Evolutionary conservation across 2,797 vertebrate genomes (phyloP).

Genomic region (Takifugu rubripes): DNA sequence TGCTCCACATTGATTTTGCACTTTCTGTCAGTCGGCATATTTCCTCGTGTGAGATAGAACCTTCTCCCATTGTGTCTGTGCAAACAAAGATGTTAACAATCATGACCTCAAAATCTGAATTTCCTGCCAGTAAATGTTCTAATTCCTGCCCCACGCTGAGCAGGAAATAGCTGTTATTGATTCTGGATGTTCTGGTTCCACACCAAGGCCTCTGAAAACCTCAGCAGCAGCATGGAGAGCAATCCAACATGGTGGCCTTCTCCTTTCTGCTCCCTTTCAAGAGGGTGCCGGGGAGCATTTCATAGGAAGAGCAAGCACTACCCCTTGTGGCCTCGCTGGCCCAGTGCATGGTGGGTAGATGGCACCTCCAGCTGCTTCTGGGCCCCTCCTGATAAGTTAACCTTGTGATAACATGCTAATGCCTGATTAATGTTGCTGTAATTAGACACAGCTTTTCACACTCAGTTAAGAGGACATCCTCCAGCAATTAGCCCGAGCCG

Average conservation of each 20-base stretch:
- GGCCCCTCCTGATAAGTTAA: slow-evolving; percentile 78
- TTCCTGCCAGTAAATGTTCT: slow-evolving; percentile 28
- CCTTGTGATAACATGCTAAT: slow-evolving; percentile 82
- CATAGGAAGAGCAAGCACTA: slow-evolving; percentile 72
- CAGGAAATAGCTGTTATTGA: slow-evolving; percentile 58
- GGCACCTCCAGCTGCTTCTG: slow-evolving; percentile 72
- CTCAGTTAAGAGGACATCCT: slow-evolving; percentile 79
- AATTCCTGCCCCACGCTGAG: slow-evolving; percentile 36
- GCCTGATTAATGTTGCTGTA: slow-evolving; percentile 80
- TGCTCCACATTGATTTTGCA: slow-evolving; percentile 64
- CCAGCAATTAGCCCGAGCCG: slow-evolving; percentile 76
- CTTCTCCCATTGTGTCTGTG: slow-evolving; percentile 20
- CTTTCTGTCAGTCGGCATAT: slow-evolving; percentile 51
- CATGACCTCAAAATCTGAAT: slow-evolving; percentile 44
- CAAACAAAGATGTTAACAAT: slow-evolving; percentile 54
- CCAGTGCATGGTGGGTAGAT: slow-evolving; percentile 62
- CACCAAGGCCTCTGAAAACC: slow-evolving; percentile 39
- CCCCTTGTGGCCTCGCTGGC: slow-evolving; percentile 71
- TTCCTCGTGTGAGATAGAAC: slow-evolving; percentile 36
- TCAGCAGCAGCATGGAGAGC: slow-evolving; percentile 13
- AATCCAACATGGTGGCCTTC: slow-evolving; percentile 62
- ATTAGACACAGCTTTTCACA: slow-evolving; percentile 82
- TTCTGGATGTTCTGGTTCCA: slow-evolving; percentile 44
- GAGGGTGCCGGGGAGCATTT: slow-evolving; percentile 29
- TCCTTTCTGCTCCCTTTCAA: slow-evolving; percentile 39